phyloP scores from a whole-genome alignment of 2,113 vertebrate species.

The Microtus pennsylvanicus region DNA sequence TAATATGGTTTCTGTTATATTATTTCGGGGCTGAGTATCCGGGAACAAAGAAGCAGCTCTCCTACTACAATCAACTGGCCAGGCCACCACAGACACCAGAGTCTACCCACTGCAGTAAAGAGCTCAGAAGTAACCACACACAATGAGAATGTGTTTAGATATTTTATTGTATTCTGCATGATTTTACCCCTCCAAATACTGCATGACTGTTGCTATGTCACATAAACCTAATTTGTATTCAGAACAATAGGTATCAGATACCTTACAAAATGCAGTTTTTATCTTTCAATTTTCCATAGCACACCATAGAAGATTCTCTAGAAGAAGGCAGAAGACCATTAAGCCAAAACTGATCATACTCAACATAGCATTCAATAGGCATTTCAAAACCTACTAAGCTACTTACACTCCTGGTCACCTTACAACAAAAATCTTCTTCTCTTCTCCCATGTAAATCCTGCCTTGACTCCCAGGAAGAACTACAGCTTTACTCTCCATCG shows the following conservation, averaged over 20 bases:
- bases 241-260: neutral
- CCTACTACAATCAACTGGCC: neutral
- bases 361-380: neutral
- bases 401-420: neutral
- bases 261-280: neutral
- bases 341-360: neutral
- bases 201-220: neutral
- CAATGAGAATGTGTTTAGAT: neutral
- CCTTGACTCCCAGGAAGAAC: neutral
- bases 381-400: neutral
- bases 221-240: neutral
- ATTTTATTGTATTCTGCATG: neutral
- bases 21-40: too few relatives aligned
- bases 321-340: neutral
- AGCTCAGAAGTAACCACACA: neutral
- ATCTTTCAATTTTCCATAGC: neutral
- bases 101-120: neutral
- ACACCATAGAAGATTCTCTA: neutral
- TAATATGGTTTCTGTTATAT: too few relatives aligned
- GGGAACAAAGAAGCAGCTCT: too few relatives aligned
- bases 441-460: neutral
- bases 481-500: neutral
- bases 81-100: neutral
- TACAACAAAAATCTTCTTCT: neutral
- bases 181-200: neutral